Evolutionary conservation across 2,888 invertebrate species (phyloP).

Genomic region (Thymelicus sylvestris): DNA sequence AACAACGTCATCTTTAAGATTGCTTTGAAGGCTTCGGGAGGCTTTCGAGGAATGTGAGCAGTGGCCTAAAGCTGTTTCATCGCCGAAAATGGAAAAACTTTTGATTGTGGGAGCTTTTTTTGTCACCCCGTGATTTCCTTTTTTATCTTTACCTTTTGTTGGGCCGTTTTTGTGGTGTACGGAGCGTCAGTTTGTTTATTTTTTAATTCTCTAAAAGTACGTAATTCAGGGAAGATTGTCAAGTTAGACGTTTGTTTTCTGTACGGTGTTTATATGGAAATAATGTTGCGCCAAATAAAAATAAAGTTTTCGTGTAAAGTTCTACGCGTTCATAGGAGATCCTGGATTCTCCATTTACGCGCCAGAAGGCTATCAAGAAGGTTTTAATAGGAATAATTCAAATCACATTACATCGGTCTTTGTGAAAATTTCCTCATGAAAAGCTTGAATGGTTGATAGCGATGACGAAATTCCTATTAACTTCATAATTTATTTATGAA

Average conservation of each 20-base stretch:
- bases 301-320: too few species aligned
- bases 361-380: too few species aligned
- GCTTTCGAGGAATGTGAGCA: slow-evolving; percentile 39
- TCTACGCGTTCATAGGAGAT: too few species aligned
- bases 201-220: slow-evolving; percentile 18
- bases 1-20: slow-evolving; percentile 54
- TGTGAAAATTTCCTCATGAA: too few species aligned
- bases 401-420: too few species aligned
- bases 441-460: too few species aligned
- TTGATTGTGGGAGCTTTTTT: slow-evolving; percentile 73
- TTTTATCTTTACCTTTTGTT: slow-evolving; percentile 25
- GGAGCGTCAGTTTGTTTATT: slow-evolving; percentile 21
- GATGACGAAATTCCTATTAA: too few species aligned
- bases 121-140: slow-evolving; percentile 68
- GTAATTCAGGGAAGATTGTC: neutral
- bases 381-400: too few species aligned
- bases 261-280: too few species aligned
- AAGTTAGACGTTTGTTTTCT: neutral
- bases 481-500: too few species aligned
- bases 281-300: too few species aligned
- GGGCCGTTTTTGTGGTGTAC: slow-evolving; percentile 42
- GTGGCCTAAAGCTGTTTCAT: slow-evolving; percentile 61
- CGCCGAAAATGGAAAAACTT: slow-evolving; percentile 78
- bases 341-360: too few species aligned
- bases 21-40: slow-evolving; percentile 53